Percentiles rank a stretch among this genome's conserved stretches.
These are phyloP conservation scores for Leistus spinibarbis DNA, from an alignment of 2,888 invertebrate species.

Conservation along the genomic window DNA sequence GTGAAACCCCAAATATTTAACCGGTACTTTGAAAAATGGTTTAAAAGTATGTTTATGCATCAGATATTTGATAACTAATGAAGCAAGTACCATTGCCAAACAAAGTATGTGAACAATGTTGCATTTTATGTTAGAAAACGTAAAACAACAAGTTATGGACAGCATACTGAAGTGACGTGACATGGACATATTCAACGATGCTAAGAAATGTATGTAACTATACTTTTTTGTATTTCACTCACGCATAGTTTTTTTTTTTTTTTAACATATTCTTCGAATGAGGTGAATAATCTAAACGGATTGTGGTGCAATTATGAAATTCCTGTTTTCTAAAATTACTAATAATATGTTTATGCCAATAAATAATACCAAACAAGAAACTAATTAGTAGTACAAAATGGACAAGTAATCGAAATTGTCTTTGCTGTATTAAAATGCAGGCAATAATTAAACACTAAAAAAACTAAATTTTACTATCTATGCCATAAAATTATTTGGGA, in stretches of 20 bases:
- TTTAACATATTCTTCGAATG: neutral
- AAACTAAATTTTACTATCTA: too few relatives aligned
- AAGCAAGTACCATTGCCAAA: neutral
- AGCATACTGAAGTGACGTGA: neutral
- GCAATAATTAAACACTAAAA: too few relatives aligned
- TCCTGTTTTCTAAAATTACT: slow-evolving; percentile 26
- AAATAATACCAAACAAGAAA: neutral
- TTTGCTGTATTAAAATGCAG: too few relatives aligned
- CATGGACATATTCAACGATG: neutral
- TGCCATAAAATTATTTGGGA: too few relatives aligned
- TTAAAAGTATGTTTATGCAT: too few relatives aligned
- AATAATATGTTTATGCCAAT: neutral
- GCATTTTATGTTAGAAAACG: neutral
- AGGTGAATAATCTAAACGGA: slow-evolving; percentile 33
- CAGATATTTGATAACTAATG: neutral
- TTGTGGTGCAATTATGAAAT: slow-evolving; percentile 16
- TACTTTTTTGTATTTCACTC: slow-evolving; percentile 22
- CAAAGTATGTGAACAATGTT: neutral
- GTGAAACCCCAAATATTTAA: too few relatives aligned
- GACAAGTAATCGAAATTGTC: neutral
- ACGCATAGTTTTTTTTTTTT: slow-evolving; percentile 24
- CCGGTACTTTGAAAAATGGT: too few relatives aligned
- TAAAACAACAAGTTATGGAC: neutral
- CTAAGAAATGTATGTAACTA: neutral
- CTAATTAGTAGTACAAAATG: neutral